These are phyloP conservation scores for Apantesis nais DNA, from an alignment of 2,888 invertebrate species.

Conservation along the genomic window DNA sequence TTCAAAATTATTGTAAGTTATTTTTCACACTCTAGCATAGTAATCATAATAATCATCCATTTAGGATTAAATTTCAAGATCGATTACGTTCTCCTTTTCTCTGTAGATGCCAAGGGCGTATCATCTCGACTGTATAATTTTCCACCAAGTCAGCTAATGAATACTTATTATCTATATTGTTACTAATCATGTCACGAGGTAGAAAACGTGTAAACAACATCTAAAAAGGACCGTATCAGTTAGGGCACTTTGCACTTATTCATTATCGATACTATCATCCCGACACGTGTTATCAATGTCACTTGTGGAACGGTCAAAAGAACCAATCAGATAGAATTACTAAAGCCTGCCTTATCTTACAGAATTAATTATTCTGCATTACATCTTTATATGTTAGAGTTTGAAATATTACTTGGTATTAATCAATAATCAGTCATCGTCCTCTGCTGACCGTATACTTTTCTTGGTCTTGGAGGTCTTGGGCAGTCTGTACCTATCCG, in stretches of 20 bases:
- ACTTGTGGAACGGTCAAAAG: not conserved
- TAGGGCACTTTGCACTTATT: constrained; percentile 11
- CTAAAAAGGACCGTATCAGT: constrained; percentile 25
- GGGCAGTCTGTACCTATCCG: too few relatives aligned
- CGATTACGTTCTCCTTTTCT: not conserved
- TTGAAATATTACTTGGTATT: not conserved
- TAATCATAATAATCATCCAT: not conserved
- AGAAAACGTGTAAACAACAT: constrained; percentile 22
- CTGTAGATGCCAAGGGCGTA: not conserved
- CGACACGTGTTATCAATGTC: not conserved
- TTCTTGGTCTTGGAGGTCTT: too few relatives aligned
- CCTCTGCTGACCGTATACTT: too few relatives aligned
- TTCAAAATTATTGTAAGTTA: not conserved
- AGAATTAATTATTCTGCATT: not conserved
- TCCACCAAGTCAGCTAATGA: constrained; percentile 22
- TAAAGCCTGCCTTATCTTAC: not conserved
- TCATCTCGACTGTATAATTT: constrained; percentile 17
- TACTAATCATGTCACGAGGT: constrained; percentile 31
- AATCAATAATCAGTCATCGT: too few relatives aligned
- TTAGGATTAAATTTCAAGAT: not conserved
- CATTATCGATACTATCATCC: not conserved
- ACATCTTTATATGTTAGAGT: not conserved
- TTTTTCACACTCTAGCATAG: not conserved
- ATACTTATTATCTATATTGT: constrained; percentile 18
- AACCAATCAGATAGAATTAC: not conserved